Conservation (phyloP, 2,797 vertebrate genomes). For the Microctenopoma lineatum region DNA sequence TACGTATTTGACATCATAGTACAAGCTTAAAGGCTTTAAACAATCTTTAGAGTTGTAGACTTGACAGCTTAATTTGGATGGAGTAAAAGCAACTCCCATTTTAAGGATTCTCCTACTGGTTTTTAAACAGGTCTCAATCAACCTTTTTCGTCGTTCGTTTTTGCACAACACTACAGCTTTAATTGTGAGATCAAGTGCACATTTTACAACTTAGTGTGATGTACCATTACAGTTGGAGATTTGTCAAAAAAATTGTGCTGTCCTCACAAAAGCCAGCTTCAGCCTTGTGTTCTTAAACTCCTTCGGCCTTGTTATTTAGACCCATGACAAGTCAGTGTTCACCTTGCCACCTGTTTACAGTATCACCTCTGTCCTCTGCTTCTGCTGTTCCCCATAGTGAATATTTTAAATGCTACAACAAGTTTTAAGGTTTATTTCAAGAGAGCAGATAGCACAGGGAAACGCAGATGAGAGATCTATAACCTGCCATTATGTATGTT, state of each 20-base stretch:
- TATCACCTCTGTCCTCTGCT: constrained; percentile 29
- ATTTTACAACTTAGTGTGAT: not conserved
- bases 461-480: constrained; percentile 19
- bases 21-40: not conserved
- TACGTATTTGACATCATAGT: not conserved
- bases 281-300: constrained; percentile 1
- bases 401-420: constrained; percentile 25
- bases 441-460: constrained; percentile 28
- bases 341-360: constrained; percentile 21
- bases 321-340: constrained; percentile 29
- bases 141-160: not conserved
- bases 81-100: not conserved
- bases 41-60: not conserved
- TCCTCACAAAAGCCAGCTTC: constrained; percentile 14
- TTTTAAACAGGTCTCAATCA: not conserved
- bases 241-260: not conserved
- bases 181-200: not conserved
- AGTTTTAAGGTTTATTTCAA: constrained; percentile 22
- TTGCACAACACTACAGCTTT: not conserved
- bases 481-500: constrained; percentile 34
- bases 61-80: not conserved
- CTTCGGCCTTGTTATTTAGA: constrained; percentile 36
- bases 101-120: not conserved
- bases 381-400: constrained; percentile 39
- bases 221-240: not conserved